phyloP scores from a whole-genome alignment of 2,113 vertebrate genomes.

The Oryzias javanicus region DNA sequence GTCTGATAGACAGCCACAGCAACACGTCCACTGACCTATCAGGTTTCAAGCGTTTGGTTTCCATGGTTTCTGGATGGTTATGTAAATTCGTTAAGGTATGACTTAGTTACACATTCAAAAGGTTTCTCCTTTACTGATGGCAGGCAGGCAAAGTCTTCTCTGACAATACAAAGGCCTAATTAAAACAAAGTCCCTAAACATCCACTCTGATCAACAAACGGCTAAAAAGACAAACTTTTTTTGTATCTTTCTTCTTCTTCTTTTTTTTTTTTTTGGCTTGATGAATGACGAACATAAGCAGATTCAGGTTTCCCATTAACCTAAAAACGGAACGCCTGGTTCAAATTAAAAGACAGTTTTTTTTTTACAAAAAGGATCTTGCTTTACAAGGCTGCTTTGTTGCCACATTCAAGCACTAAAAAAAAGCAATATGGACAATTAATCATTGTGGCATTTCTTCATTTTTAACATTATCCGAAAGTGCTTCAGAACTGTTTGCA shows the following conservation, averaged over 20 bases:
- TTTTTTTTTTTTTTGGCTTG: conserved; percentile 50
- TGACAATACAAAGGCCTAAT: conserved; percentile 31
- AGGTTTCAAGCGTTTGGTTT: conserved; percentile 62
- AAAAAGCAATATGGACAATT: conserved; percentile 63
- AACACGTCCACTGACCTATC: conserved; percentile 53
- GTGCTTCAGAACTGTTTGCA: conserved; percentile 76
- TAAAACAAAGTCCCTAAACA: conserved; percentile 41
- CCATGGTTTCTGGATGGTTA: conserved; percentile 56
- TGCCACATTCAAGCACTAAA: conserved; percentile 54
- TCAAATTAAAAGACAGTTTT: conserved; percentile 34
- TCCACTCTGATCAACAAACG: conserved; percentile 47
- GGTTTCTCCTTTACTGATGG: conserved; percentile 46
- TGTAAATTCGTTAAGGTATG: conserved; percentile 42
- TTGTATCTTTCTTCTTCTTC: conserved; percentile 41
- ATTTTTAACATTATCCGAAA: conserved; percentile 72
- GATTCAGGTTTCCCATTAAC: conserved; percentile 48
- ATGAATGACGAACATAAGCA: conserved; percentile 39
- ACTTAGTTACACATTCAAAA: conserved; percentile 59
- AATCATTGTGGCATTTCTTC: conserved; percentile 68
- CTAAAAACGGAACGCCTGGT: conserved; percentile 37
- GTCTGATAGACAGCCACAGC: conserved; percentile 59
- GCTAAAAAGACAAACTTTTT: conserved; percentile 52
- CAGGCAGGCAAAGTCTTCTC: conserved; percentile 34
- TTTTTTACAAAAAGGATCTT: conserved; percentile 55
- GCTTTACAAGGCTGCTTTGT: conserved; percentile 57